Evolutionary conservation across 2,888 invertebrate species (phyloP).

Genomic region (Oxystoma pomonae): DNA sequence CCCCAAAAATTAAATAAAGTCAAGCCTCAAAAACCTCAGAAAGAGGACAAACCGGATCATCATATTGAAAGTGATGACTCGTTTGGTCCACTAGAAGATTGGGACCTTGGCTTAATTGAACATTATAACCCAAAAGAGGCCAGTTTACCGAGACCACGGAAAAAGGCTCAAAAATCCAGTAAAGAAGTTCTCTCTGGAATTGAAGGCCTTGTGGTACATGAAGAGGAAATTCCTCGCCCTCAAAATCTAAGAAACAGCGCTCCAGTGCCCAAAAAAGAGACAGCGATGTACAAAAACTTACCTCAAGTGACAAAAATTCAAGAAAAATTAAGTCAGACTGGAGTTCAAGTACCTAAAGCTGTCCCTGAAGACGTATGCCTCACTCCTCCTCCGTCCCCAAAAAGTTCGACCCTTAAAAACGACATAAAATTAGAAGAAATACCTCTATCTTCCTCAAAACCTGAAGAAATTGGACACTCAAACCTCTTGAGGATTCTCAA

Average conservation of each 20-base stretch:
- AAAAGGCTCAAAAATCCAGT: conserved; percentile 17
- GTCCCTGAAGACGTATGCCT: conserved; percentile 19
- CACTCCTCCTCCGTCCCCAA: conserved; percentile 38
- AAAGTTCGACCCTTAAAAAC: background rate
- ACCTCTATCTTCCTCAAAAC: background rate
- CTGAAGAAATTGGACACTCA: conserved; percentile 39
- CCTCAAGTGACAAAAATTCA: background rate
- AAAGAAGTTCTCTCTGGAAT: conserved; percentile 36
- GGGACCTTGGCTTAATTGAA: conserved; percentile 50
- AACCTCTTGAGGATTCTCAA: conserved; percentile 44
- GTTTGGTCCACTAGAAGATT: conserved; percentile 50
- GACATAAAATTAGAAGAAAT: conserved; percentile 7
- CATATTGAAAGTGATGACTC: conserved; percentile 50
- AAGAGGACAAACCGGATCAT: conserved; percentile 38
- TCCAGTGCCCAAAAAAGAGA: conserved; percentile 14
- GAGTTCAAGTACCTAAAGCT: background rate
- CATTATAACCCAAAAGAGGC: conserved; percentile 48
- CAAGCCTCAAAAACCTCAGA: conserved; percentile 22
- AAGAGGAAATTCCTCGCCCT: conserved; percentile 30
- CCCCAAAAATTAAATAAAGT: conserved; percentile 44
- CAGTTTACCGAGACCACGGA: conserved; percentile 43
- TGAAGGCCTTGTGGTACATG: conserved; percentile 40
- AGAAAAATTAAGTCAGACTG: background rate
- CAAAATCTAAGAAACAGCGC: background rate
- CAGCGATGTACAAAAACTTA: background rate